Percentiles rank a stretch among this genome's conserved stretches.
Conservation (phyloP, 2,888 invertebrate genomes). For the Leptinotarsa peninsularis region DNA sequence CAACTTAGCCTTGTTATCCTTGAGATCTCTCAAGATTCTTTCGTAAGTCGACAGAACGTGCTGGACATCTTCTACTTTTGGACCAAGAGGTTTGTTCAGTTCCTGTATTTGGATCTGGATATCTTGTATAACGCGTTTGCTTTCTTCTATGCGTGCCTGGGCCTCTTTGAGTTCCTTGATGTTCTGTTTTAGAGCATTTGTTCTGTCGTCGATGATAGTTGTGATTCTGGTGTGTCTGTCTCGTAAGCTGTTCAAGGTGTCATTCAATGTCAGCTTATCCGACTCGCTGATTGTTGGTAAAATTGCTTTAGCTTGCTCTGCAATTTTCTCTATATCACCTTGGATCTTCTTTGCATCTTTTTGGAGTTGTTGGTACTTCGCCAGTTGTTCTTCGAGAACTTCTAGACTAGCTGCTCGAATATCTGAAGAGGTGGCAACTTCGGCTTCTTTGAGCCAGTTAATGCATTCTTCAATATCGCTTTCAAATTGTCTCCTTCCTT, state of each 20-base stretch:
- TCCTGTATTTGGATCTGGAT: slow-evolving; percentile 88
- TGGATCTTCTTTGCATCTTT: slow-evolving; percentile 80
- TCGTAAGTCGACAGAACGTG: slow-evolving; percentile 84
- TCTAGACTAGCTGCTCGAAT: slow-evolving; percentile 84
- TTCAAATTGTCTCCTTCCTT: slow-evolving; percentile 86
- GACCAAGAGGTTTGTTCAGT: slow-evolving; percentile 87
- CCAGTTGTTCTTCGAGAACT: slow-evolving; percentile 86
- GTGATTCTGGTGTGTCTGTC: slow-evolving; percentile 83
- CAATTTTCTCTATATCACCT: slow-evolving; percentile 79
- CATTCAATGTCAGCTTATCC: slow-evolving; percentile 85
- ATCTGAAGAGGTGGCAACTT: slow-evolving; percentile 86
- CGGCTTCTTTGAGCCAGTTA: slow-evolving; percentile 91
- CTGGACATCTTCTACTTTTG: slow-evolving; percentile 89
- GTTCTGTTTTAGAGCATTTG: slow-evolving; percentile 78
- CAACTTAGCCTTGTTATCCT: slow-evolving; percentile 81
- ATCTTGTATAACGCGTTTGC: slow-evolving; percentile 81
- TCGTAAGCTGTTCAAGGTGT: slow-evolving; percentile 81
- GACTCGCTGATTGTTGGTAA: slow-evolving; percentile 85
- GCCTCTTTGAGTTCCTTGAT: slow-evolving; percentile 86
- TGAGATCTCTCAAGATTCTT: slow-evolving; percentile 80
- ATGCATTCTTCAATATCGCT: slow-evolving; percentile 83
- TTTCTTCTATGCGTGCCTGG: slow-evolving; percentile 82
- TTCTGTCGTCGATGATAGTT: slow-evolving; percentile 81
- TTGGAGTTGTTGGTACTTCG: slow-evolving; percentile 85
- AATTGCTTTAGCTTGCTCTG: slow-evolving; percentile 84